Conservation (phyloP, 2,113 vertebrate species). For the Cichladusa arquata region DNA sequence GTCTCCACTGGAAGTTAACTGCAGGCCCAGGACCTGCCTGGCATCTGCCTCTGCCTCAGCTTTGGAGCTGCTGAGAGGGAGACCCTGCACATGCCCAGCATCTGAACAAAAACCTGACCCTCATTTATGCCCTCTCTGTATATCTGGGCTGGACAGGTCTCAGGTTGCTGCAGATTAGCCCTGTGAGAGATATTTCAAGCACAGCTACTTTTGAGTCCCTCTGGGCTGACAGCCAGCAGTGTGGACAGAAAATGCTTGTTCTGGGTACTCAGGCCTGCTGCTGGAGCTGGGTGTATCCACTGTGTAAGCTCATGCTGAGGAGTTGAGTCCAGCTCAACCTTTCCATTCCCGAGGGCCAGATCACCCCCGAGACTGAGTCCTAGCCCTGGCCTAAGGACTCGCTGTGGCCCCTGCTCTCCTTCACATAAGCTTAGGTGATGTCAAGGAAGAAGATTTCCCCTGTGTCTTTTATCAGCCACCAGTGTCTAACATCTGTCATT, state of each 20-base stretch:
- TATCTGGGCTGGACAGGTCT: background rate
- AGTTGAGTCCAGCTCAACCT: background rate
- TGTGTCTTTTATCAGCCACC: background rate
- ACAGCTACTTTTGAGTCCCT: background rate
- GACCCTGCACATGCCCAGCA: background rate
- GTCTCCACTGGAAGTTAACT: background rate
- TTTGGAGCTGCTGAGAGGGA: background rate
- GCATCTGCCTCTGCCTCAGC: background rate
- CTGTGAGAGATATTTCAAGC: background rate
- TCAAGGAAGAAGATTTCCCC: background rate
- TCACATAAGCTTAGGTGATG: background rate
- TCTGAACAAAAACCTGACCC: background rate
- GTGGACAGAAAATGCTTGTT: background rate
- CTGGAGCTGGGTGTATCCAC: background rate
- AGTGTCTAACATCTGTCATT: background rate
- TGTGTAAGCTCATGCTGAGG: background rate
- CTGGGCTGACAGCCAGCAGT: background rate
- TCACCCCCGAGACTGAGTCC: background rate
- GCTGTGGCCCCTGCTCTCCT: background rate
- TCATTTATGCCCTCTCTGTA: background rate
- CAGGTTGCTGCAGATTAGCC: background rate
- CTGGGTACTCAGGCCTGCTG: background rate
- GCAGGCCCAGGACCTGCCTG: background rate
- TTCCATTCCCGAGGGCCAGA: background rate
- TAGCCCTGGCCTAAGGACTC: background rate